Evolutionary conservation across 2,113 vertebrate species (phyloP).

Genomic region (Cryptoleucopteryx plumbea): DNA sequence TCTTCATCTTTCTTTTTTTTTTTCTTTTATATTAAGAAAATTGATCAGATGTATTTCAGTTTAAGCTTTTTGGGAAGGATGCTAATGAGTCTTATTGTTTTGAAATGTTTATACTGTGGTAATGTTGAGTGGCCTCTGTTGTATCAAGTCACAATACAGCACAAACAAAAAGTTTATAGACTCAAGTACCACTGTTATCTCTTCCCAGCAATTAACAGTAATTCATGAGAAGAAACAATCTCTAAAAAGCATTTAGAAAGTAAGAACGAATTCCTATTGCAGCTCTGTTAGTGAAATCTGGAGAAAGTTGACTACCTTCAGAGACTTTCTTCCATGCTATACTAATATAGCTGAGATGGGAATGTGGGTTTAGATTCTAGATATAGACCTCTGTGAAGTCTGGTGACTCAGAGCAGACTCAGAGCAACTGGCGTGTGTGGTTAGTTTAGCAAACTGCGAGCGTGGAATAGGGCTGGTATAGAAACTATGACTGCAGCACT

Average conservation of each 20-base stretch:
- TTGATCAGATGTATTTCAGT: conserved; percentile 1
- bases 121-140: neutral
- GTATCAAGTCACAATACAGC: neutral
- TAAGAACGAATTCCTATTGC: neutral
- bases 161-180: neutral
- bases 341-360: neutral
- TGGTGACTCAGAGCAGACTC: conserved; percentile 42
- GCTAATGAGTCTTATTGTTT: neutral
- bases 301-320: neutral
- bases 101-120: conserved; percentile 1
- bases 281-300: neutral
- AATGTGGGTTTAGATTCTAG: conserved; percentile 8
- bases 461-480: neutral
- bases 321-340: neutral
- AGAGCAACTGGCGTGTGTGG: neutral
- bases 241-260: neutral
- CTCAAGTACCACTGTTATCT: neutral
- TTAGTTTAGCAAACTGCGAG: neutral
- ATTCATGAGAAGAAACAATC: neutral
- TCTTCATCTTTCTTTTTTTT: neutral
- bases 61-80: neutral
- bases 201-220: conserved; percentile 8
- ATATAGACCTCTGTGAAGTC: neutral
- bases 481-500: neutral
- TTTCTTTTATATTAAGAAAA: neutral